These are phyloP conservation scores for Drosophila triauraria DNA, from an alignment of 1,140 invertebrate genomes.

Conservation along the genomic window DNA sequence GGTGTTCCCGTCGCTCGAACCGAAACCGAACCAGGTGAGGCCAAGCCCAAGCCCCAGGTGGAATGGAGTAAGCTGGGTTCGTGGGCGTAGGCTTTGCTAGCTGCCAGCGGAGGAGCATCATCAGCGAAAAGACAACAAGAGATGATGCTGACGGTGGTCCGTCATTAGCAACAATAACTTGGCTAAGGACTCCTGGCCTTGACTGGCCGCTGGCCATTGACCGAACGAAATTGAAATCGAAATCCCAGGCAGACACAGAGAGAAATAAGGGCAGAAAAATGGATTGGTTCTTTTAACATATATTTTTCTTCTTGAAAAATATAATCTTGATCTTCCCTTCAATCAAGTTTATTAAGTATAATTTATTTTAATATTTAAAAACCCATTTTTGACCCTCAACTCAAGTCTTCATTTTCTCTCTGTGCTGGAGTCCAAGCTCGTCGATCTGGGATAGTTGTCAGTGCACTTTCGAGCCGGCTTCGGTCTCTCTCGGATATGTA, in stretches of 20 bases:
- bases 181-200: slow-evolving; percentile 65
- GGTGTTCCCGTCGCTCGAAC: slow-evolving; percentile 36
- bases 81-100: slow-evolving; percentile 19
- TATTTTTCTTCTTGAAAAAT: no score
- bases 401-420: background rate
- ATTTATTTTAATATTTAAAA: background rate
- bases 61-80: slow-evolving; percentile 2
- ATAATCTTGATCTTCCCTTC: no score
- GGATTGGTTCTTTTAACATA: no score
- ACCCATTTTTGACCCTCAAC: background rate
- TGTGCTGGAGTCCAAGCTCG: slow-evolving; percentile 14
- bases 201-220: slow-evolving; percentile 57
- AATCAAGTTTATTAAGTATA: background rate
- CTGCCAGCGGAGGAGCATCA: slow-evolving; percentile 13
- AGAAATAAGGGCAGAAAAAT: background rate
- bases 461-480: slow-evolving; percentile 74
- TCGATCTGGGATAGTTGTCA: slow-evolving; percentile 76
- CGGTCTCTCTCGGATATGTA: slow-evolving; percentile 65
- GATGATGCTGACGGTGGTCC: slow-evolving; percentile 21
- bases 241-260: slow-evolving; percentile 14
- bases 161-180: slow-evolving; percentile 70
- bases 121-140: slow-evolving; percentile 38
- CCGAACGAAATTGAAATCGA: slow-evolving; percentile 44
- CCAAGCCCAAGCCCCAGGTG: slow-evolving; percentile 38
- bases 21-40: slow-evolving; percentile 27